Evolutionary conservation across 64 coral and sea anemone species (phyloP).

Genomic region (Anthopleura sola): DNA sequence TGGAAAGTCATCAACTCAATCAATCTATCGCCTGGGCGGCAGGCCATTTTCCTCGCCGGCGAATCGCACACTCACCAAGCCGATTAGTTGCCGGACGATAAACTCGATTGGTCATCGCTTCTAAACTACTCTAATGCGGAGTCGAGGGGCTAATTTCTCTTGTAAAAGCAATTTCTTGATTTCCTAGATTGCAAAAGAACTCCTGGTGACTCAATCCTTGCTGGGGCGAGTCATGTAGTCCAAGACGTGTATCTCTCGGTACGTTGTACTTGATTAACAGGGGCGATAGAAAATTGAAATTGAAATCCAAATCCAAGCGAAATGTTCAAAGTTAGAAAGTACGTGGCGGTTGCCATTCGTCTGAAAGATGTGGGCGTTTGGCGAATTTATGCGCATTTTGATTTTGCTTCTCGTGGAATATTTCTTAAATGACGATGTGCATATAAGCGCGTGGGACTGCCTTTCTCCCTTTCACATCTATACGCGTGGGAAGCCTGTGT

Average conservation of each 20-base stretch:
- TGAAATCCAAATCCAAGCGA: not conserved
- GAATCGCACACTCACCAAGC: not conserved
- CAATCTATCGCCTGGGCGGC: not conserved
- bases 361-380: not conserved
- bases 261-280: not conserved
- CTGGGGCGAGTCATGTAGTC: no score
- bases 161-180: not conserved
- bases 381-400: slow-evolving; percentile 20
- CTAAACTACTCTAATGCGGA: not conserved
- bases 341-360: slow-evolving; percentile 5
- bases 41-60: not conserved
- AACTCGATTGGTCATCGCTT: not conserved
- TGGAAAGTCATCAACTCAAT: not conserved
- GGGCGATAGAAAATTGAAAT: not conserved
- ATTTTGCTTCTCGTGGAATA: slow-evolving; percentile 2
- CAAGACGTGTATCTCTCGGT: no score
- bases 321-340: not conserved
- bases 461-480: not conserved
- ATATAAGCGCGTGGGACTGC: slow-evolving; percentile 15
- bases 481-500: slow-evolving; percentile 24
- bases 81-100: not conserved
- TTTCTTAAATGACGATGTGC: slow-evolving; percentile 10
- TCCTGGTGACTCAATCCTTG: not conserved
- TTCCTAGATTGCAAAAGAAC: not conserved
- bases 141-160: not conserved